These are phyloP conservation scores for Alsophila aescularia DNA, from an alignment of 2,888 invertebrate genomes.

Conservation along the genomic window DNA sequence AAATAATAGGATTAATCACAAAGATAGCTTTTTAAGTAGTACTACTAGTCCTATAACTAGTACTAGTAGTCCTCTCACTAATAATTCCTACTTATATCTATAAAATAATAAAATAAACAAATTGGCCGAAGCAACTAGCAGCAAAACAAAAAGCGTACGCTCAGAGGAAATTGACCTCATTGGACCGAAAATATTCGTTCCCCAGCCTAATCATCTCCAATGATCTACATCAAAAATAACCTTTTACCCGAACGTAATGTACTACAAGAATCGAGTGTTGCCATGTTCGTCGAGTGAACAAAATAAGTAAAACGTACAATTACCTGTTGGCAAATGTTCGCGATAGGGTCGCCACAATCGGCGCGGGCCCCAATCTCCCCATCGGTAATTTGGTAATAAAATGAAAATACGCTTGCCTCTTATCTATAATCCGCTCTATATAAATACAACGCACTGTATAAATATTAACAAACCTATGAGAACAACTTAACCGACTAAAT, in stretches of 20 bases:
- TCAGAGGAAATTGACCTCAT: background rate
- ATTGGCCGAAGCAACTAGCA: background rate
- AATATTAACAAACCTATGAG: conserved; percentile 57
- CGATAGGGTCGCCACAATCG: conserved; percentile 73
- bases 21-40: too few species aligned
- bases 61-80: too few species aligned
- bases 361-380: conserved; percentile 66
- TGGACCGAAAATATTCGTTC: conserved; percentile 1
- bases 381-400: conserved; percentile 86
- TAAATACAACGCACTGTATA: conserved; percentile 77
- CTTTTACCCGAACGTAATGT: conserved; percentile 26
- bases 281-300: conserved; percentile 62
- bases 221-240: conserved; percentile 11
- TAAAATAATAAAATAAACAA: too few species aligned
- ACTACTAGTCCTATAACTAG: too few species aligned
- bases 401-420: conserved; percentile 81
- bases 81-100: too few species aligned
- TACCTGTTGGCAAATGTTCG: conserved; percentile 78
- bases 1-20: too few species aligned
- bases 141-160: background rate
- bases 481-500: conserved; percentile 36
- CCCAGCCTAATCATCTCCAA: conserved; percentile 1
- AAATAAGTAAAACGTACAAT: conserved; percentile 67
- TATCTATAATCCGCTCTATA: conserved; percentile 81
- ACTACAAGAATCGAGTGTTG: conserved; percentile 51